phyloP scores from a whole-genome alignment of 1,140 invertebrate genomes.

The Varroa destructor region DNA sequence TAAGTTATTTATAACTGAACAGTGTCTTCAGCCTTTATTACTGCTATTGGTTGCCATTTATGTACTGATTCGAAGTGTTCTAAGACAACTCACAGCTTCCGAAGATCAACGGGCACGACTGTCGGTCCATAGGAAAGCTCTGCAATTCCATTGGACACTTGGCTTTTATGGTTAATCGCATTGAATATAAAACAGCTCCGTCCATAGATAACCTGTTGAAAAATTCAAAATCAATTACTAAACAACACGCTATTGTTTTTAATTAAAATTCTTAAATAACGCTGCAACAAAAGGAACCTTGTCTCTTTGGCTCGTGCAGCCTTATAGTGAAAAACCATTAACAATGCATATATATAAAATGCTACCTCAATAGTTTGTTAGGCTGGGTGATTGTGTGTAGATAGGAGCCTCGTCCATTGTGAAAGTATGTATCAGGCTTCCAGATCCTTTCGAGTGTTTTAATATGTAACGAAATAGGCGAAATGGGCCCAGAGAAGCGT shows the following conservation, averaged over 20 bases:
- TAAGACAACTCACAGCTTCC: slow-evolving; percentile 42
- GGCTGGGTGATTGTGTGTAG: slow-evolving; percentile 82
- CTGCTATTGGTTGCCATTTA: too few species aligned
- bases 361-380: slow-evolving; percentile 64
- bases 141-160: slow-evolving; percentile 47
- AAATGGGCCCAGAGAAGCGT: slow-evolving; percentile 33
- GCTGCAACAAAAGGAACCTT: too few species aligned
- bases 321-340: too few species aligned
- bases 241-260: too few species aligned
- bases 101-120: slow-evolving; percentile 42
- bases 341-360: slow-evolving; percentile 39
- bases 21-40: too few species aligned
- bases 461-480: slow-evolving; percentile 35
- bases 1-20: too few species aligned
- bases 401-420: slow-evolving; percentile 43
- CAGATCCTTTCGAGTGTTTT: slow-evolving; percentile 37
- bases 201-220: slow-evolving; percentile 53
- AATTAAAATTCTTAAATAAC: too few species aligned
- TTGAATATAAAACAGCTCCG: slow-evolving; percentile 82
- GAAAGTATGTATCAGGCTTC: slow-evolving; percentile 39
- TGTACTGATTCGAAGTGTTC: background rate
- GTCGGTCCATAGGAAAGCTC: slow-evolving; percentile 43
- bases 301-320: too few species aligned
- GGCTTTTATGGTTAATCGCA: slow-evolving; percentile 55
- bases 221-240: background rate